Evolutionary conservation across 2,113 vertebrate species (phyloP), one percentile per base, ranked within the genome.

Genomic region (Calidris pugnax): DNA sequence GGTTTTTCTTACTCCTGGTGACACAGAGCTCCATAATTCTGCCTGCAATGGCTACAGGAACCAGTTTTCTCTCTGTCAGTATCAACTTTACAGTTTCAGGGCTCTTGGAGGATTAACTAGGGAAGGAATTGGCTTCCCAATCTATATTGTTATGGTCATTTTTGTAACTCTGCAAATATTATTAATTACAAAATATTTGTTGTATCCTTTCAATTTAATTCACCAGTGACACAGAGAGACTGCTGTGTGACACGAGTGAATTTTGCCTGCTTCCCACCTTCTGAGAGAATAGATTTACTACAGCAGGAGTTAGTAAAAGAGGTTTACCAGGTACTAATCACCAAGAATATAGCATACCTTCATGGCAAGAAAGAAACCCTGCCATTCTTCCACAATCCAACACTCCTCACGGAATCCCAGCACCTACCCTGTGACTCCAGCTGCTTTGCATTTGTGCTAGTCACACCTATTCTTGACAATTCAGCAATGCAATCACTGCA

Each of bases 391-490:
- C 7, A 23, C 23, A 14, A 30, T 14, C 37, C 55, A 59, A 4
- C 6, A 2, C 6, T n/a, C 27, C 12, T 55, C 56, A 71, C 17
- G 33, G 14, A 32, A 4, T 35, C n/a, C 37, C 33, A 72, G 11
- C 19, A 43, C 2, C 3, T 33, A 67, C 37, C 26, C 45, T 7
- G 0, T 30, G 4, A 13, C 28, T 64, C 4, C 57, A 76, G 19
- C 33, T 91, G 60, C 47, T 91, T 60, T 92, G 23, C 73, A 57
- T 76, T 83, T 93, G 26, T 51, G 87, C 79, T 37, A 63, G 89
- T 74, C 41, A 10, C 39, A 30, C 84, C 64, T 77, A 35, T 77
- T 69, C 47, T 35, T 91, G 51, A 67, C 21, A 24, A 71, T 57
- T 33, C 30, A 91, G 60, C 37, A 55, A 13, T 43, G 20, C 35